These are phyloP conservation scores for Campoletis raptor DNA, from an alignment of 2,888 invertebrate species.

Conservation along the genomic window DNA sequence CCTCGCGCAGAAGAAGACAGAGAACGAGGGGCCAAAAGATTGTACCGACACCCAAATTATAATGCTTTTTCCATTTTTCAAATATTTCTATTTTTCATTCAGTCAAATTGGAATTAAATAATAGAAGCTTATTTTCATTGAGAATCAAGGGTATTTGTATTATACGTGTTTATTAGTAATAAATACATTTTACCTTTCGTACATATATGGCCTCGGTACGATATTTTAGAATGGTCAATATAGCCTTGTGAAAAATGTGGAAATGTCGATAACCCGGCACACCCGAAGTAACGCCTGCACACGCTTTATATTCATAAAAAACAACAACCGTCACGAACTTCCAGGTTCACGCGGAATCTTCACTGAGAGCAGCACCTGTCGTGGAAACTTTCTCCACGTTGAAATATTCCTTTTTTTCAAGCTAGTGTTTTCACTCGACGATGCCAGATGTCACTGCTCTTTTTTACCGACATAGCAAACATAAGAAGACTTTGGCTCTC, in stretches of 20 bases:
- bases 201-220: neutral
- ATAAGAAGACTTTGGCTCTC: no score
- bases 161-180: neutral
- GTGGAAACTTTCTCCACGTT: neutral
- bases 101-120: neutral
- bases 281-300: slow-evolving; percentile 2
- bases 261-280: slow-evolving; percentile 8
- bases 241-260: neutral
- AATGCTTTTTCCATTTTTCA: neutral
- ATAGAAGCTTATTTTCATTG: neutral
- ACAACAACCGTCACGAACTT: neutral
- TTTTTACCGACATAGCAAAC: slow-evolving; percentile 6
- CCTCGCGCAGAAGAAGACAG: neutral
- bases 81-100: neutral
- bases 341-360: neutral
- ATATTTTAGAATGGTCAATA: neutral
- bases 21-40: neutral
- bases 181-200: neutral
- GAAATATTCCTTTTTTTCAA: neutral
- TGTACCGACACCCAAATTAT: slow-evolving; percentile 41
- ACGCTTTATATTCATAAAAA: neutral
- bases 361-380: slow-evolving; percentile 56
- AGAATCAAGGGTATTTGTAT: neutral
- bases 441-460: neutral
- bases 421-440: neutral